Conservation (phyloP, 2,888 invertebrate genomes). For the Spodoptera picta region DNA sequence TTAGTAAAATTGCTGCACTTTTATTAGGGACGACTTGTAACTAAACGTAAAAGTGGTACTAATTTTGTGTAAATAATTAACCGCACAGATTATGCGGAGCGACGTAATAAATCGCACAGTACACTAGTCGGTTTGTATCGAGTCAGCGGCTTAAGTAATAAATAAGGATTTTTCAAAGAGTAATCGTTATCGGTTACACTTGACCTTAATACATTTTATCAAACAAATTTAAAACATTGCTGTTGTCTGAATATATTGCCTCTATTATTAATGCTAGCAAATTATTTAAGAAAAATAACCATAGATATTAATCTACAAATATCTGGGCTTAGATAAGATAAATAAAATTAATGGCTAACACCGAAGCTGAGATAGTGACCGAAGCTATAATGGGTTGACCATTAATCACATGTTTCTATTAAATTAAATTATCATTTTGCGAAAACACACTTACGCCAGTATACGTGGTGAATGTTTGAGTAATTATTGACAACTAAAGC, state of each 20-base stretch:
- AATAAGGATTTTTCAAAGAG: constrained; percentile 51
- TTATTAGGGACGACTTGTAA: constrained; percentile 59
- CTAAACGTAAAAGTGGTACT: constrained; percentile 65
- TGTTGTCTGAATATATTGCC: constrained; percentile 20
- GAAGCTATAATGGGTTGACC: constrained; percentile 19
- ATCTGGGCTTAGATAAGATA: constrained; percentile 18
- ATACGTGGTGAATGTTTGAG: constrained; percentile 11
- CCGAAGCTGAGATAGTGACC: constrained; percentile 23
- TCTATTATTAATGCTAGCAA: constrained; percentile 28
- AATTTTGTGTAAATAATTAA: constrained; percentile 58
- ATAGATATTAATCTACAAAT: constrained; percentile 38
- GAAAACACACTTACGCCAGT: constrained; percentile 35
- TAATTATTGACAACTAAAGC: constrained; percentile 47
- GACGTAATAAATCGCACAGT: constrained; percentile 55
- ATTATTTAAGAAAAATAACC: constrained; percentile 31
- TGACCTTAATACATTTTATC: constrained; percentile 41
- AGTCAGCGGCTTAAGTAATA: constrained; percentile 46
- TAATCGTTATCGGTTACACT: constrained; percentile 40
- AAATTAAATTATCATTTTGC: constrained; percentile 43
- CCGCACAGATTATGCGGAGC: constrained; percentile 46
- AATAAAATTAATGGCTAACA: constrained; percentile 41
- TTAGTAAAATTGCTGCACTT: constrained; percentile 67
- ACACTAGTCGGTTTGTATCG: constrained; percentile 41
- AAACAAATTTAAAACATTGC: constrained; percentile 17
- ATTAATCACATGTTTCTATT: constrained; percentile 39